Percentiles rank a stretch among this genome's conserved stretches.
Evolutionary conservation across 2,888 invertebrate species (phyloP).

Genomic region (Drosophila diplacantha): DNA sequence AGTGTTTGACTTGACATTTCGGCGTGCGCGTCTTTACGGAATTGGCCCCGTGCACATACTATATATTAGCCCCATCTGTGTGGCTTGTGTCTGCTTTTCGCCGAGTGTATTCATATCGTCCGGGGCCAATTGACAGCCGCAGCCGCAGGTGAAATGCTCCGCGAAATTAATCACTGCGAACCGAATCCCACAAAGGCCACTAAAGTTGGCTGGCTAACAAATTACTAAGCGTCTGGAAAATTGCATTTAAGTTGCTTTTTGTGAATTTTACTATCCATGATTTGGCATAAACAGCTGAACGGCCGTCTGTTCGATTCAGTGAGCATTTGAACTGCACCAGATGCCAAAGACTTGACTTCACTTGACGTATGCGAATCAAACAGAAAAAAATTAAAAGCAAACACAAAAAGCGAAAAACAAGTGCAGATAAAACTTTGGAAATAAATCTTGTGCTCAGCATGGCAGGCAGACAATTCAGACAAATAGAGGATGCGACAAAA

Average conservation of each 20-base stretch:
- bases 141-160: slow-evolving; percentile 57
- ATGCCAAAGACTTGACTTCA: slow-evolving; percentile 74
- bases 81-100: slow-evolving; percentile 4
- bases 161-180: slow-evolving; percentile 39
- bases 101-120: slow-evolving; percentile 26
- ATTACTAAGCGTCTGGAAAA: slow-evolving; percentile 57
- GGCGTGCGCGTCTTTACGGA: slow-evolving; percentile 54
- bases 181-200: slow-evolving; percentile 26
- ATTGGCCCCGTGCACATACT: slow-evolving; percentile 16
- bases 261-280: slow-evolving; percentile 58
- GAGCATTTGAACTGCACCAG: slow-evolving; percentile 61
- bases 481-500: slow-evolving; percentile 48
- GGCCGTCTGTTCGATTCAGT: slow-evolving; percentile 51
- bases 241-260: slow-evolving; percentile 45
- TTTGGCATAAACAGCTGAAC: slow-evolving; percentile 59
- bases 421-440: slow-evolving; percentile 45
- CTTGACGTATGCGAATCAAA: slow-evolving; percentile 73
- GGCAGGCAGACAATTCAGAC: slow-evolving; percentile 43
- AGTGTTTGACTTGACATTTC: slow-evolving; percentile 68
- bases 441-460: slow-evolving; percentile 44
- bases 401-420: slow-evolving; percentile 29
- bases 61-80: slow-evolving; percentile 20
- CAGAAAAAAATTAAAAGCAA: not conserved
- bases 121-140: slow-evolving; percentile 49
- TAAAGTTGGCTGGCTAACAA: slow-evolving; percentile 53